A percentile compares a stretch with the other conserved stretches of the same genome.
phyloP scores from a whole-genome alignment of 2,888 invertebrate species.

The Thymelicus lineola region DNA sequence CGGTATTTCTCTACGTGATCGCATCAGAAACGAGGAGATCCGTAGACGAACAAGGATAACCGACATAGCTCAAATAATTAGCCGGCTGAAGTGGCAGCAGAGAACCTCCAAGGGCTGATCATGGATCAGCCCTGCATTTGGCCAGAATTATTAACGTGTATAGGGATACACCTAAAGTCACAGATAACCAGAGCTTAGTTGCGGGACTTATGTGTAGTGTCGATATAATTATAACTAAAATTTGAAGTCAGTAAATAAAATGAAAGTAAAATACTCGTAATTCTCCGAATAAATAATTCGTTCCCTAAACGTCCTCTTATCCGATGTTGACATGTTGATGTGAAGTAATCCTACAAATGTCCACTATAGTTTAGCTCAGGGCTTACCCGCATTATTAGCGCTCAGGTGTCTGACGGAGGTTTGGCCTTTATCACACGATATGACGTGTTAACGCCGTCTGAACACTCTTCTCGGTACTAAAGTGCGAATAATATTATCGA shows the following conservation, averaged over 20 bases:
- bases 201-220: too few species aligned
- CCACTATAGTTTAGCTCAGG: slow-evolving; percentile 42
- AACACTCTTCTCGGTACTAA: background rate
- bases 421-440: slow-evolving; percentile 29
- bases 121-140: too few species aligned
- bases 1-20: too few species aligned
- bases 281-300: background rate
- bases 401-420: slow-evolving; percentile 28
- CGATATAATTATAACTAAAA: too few species aligned
- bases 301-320: slow-evolving; percentile 17
- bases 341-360: slow-evolving; percentile 35
- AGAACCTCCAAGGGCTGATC: too few species aligned
- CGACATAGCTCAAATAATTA: too few species aligned
- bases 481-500: background rate
- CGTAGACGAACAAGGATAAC: too few species aligned
- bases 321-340: slow-evolving; percentile 29
- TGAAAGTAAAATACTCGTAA: background rate
- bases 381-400: slow-evolving; percentile 44
- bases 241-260: background rate
- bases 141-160: too few species aligned
- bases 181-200: too few species aligned
- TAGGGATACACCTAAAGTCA: too few species aligned
- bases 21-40: too few species aligned
- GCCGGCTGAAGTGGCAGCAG: too few species aligned
- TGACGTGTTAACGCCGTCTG: slow-evolving; percentile 11